phyloP scores from a whole-genome alignment of 2,113 vertebrate genomes.

The Lampris incognitus region DNA sequence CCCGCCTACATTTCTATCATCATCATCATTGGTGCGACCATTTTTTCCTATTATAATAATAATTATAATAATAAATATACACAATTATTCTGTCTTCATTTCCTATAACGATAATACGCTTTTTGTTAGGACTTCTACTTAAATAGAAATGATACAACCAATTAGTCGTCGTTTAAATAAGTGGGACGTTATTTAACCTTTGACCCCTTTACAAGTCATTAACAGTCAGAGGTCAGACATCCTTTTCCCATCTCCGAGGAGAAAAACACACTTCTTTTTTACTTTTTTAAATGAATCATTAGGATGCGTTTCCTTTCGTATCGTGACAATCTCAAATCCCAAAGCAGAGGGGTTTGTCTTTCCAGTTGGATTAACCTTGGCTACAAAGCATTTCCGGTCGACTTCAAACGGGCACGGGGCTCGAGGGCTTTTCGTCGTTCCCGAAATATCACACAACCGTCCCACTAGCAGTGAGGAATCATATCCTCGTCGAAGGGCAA shows the following conservation, averaged over 20 bases:
- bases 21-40: too few relatives aligned
- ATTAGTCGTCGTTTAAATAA: constrained; percentile 71
- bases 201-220: constrained; percentile 80
- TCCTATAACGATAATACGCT: background rate
- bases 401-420: constrained; percentile 59
- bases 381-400: constrained; percentile 69
- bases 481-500: constrained; percentile 40
- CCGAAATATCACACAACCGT: constrained; percentile 62
- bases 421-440: constrained; percentile 32
- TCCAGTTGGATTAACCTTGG: constrained; percentile 66
- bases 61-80: too few relatives aligned
- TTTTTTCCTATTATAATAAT: too few relatives aligned
- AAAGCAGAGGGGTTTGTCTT: constrained; percentile 38
- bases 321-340: constrained; percentile 64
- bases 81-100: too few relatives aligned
- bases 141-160: constrained; percentile 63
- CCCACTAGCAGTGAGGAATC: constrained; percentile 64
- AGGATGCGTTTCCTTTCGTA: constrained; percentile 63
- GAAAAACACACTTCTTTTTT: constrained; percentile 35
- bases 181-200: constrained; percentile 85
- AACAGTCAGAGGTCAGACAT: constrained; percentile 77
- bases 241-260: constrained; percentile 43
- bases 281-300: constrained; percentile 68
- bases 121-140: constrained; percentile 15
- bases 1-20: too few relatives aligned